These are phyloP conservation scores for Meta bourneti DNA, from an alignment of 2,888 invertebrate genomes.

Conservation along the genomic window DNA sequence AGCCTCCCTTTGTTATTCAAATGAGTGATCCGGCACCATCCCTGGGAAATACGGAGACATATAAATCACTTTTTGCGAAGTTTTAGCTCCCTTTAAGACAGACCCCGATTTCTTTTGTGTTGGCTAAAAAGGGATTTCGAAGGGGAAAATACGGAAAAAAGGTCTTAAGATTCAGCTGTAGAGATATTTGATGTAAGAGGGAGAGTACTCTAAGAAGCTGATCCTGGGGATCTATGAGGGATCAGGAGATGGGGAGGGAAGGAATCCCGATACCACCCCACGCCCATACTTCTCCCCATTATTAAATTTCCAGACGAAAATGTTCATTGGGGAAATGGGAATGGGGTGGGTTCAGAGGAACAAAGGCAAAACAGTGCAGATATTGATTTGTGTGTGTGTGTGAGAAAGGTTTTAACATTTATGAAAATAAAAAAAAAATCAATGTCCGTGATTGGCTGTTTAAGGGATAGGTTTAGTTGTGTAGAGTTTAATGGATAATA, in stretches of 20 bases:
- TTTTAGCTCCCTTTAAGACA: conserved; percentile 10
- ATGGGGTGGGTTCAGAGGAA: neutral
- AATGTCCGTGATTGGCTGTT: too few species aligned
- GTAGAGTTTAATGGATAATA: too few species aligned
- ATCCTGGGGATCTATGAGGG: neutral
- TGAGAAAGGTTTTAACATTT: too few species aligned
- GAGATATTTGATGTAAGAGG: neutral
- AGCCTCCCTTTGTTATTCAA: conserved; percentile 24
- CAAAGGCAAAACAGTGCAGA: too few species aligned
- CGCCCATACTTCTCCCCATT: neutral
- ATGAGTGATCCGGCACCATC: conserved; percentile 3
- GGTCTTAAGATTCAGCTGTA: neutral
- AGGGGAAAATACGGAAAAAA: neutral
- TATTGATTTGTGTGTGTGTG: too few species aligned
- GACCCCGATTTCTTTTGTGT: conserved; percentile 10
- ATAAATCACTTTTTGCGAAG: conserved; percentile 26
- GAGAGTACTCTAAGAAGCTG: neutral
- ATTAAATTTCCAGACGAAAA: neutral
- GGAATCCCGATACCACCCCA: neutral
- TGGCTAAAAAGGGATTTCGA: neutral
- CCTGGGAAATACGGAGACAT: neutral
- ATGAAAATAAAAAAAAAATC: too few species aligned
- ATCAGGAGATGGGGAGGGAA: neutral
- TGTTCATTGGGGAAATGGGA: neutral
- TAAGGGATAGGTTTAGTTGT: too few species aligned